Base-by-base conservation (phyloP, 2,797 vertebrate species). In the Bradypus variegatus region DNA sequence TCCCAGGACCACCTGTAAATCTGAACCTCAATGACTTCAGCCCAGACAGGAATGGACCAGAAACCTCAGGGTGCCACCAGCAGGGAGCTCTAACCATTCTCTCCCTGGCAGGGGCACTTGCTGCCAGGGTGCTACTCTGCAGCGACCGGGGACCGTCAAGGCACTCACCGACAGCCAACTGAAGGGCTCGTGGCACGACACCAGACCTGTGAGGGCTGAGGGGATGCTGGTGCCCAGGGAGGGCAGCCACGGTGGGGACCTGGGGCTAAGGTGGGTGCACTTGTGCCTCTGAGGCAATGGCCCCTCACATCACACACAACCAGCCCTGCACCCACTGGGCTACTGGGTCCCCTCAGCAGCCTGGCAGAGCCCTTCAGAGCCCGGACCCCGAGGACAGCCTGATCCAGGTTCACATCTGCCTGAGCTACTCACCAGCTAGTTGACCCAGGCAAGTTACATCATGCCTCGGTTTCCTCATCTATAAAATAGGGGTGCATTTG, bases 1-100 rank as follows among this genome's bases (percentile, higher is more conserved):
- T 67, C 88, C 5, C 36, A 88, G 92, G 96, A 96, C 97, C 97
- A 95, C 76, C 77, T 76, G 84, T 95, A 97, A 95, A 96, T 97
- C 95, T 95, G 95, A 95, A 96, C 94, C 91, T 88, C 89, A 50
- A 53, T 95, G 93, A 93, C 89, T 90, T 92, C 31, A 86, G 90
- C 86, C 70, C 94, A 94, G 94, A 87, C 87, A 91, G 92, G 58
- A 69, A 94, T 72, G 92, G 86, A 81, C 75, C 29, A 27, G 67
- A 73, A 90, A 73, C 38, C 75, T 70, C 58, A 19, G 16, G 48
- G n/a, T 38, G 55, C 53, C 19, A 4, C 27, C 27, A 16, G 5
- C 0, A 9, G 50, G 25, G 41, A 38, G 89, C 38, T 9, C 69
- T 62, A 73, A 19, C 75, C 88, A 60, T 50, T 53, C 53, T 96